Evolutionary conservation across 1,140 invertebrate genomes (phyloP).

Genomic region (Aradophagus sp.): DNA sequence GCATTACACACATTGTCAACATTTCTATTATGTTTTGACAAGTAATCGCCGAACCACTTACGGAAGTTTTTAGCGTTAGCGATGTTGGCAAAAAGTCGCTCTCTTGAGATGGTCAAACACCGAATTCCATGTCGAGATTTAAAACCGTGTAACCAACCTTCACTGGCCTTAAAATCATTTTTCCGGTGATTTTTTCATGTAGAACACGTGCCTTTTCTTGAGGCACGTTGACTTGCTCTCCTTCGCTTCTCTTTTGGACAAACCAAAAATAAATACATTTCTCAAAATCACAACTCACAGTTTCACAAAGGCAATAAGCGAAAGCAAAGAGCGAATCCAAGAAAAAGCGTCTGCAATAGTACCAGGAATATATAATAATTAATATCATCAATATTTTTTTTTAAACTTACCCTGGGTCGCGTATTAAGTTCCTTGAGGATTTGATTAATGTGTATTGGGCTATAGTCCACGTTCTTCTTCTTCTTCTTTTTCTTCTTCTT

Average conservation of each 20-base stretch:
- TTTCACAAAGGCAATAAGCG: no score
- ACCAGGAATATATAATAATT: no score
- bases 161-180: constrained; percentile 44
- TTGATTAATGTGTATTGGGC: no score
- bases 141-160: constrained; percentile 11
- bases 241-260: constrained; percentile 7
- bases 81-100: constrained; percentile 42
- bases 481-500: no score
- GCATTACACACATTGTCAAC: constrained; percentile 45
- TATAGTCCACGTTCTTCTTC: no score
- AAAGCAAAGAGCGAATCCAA: no score
- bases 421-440: no score
- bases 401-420: no score
- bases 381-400: no score
- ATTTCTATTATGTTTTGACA: constrained; percentile 27
- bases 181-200: constrained; percentile 1
- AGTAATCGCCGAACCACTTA: constrained; percentile 27
- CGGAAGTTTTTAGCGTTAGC: constrained; percentile 36
- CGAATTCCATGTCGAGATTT: constrained; percentile 23
- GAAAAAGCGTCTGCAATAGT: no score
- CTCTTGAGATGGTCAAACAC: constrained; percentile 30
- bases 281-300: no score
- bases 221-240: not conserved
- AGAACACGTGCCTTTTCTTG: constrained; percentile 7
- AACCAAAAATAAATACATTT: constrained; percentile 6